Evolutionary conservation across 2,888 invertebrate genomes (phyloP), one percentile per base, ranked within the genome.

Genomic region (Allygus modestus): DNA sequence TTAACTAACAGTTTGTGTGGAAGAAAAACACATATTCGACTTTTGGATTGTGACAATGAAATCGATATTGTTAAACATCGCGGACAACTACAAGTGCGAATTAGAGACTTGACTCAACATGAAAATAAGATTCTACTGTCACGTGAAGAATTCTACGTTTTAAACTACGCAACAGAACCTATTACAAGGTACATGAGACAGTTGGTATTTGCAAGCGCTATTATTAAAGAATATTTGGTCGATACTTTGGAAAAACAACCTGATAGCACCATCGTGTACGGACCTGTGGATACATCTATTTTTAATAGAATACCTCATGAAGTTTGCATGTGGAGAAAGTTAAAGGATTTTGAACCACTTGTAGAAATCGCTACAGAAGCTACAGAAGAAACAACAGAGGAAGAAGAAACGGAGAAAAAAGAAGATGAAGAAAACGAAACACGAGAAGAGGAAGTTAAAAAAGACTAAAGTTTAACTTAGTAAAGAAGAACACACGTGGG

Each of bases 211-310:
- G 28, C 69, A 11, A 33, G 31, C 17, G 1, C 31, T 31, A n/a
- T 69, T 17, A 31, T 69, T 20, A 69, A 69, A 31, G 69, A 69
- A n/a, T 69, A 69, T 33, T 31, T 69, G 31, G 33, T 31, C 0
- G 69, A 33, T 33, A 15, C 69, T 9, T 31, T 28, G 9, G 69
- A 69, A 28, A 20, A 54, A 54, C 23, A 23, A 23, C 33, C 69
- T 7, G 17, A 69, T 15, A 31, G 7, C 33, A 4, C 28, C 17
- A 17, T 69, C 1, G 4, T 31, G 4, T 69, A 69, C n/a, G 69
- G 69, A 69, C 69, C 69, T 15, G 17, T 69, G 2, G 69, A 69
- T 33, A 33, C 69, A n/a, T 69, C 69, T 1, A 69, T 69, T 33
- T 69, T 33, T 23, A 69, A 69, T n/a, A 31, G 69, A n/a, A 31